phyloP scores from a whole-genome alignment of 2,888 invertebrate genomes.

The Heliconius ismenius region DNA sequence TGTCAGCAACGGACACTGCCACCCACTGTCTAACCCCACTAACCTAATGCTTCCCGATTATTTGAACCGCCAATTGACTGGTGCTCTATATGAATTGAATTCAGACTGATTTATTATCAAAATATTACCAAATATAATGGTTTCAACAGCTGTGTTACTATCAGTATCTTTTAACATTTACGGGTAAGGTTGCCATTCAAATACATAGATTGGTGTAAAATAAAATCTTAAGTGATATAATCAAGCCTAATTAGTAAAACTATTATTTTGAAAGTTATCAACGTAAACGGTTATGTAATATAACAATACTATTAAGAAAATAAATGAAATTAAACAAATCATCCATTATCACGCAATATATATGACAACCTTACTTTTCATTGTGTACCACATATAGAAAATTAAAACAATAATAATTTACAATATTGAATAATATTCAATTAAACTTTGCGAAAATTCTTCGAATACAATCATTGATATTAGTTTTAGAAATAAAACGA shows the following conservation, averaged over 20 bases:
- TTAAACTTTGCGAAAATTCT: slow-evolving; percentile 64
- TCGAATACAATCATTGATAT: slow-evolving; percentile 27
- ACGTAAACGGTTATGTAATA: not conserved
- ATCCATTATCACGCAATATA: slow-evolving; percentile 27
- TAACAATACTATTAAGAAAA: not conserved
- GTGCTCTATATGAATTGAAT: slow-evolving; percentile 54
- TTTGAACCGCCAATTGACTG: slow-evolving; percentile 63
- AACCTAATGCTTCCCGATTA: slow-evolving; percentile 57
- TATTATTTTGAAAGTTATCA: not conserved
- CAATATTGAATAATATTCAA: slow-evolving; percentile 58
- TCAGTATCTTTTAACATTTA: slow-evolving; percentile 64
- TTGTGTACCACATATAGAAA: slow-evolving; percentile 36
- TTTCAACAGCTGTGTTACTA: slow-evolving; percentile 38
- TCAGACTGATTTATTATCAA: slow-evolving; percentile 48
- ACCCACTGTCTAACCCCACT: slow-evolving; percentile 65
- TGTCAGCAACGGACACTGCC: slow-evolving; percentile 79
- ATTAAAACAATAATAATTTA: slow-evolving; percentile 39
- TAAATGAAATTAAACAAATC: not conserved
- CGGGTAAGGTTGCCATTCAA: slow-evolving; percentile 72
- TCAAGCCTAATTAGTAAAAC: not conserved
- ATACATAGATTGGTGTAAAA: slow-evolving; percentile 8
- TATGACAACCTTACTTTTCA: slow-evolving; percentile 67
- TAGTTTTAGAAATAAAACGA: not conserved
- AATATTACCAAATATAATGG: slow-evolving; percentile 27
- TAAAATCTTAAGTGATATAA: not conserved